Percentiles rank a stretch among this genome's conserved stretches.
Evolutionary conservation across 2,797 vertebrate species (phyloP).

Genomic region (Falco berigora): DNA sequence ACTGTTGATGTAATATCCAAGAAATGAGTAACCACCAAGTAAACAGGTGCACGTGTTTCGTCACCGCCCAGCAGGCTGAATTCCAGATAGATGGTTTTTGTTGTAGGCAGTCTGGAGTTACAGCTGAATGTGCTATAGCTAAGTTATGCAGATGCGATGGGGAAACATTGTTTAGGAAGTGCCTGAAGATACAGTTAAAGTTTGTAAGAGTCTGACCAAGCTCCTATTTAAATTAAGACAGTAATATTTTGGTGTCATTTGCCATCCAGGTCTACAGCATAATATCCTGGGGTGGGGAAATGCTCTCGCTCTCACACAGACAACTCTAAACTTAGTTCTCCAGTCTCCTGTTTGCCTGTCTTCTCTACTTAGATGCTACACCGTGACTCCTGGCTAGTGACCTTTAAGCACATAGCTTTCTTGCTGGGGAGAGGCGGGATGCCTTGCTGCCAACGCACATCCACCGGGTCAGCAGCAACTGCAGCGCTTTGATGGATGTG

Average conservation of each 20-base stretch:
- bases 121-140: not conserved
- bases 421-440: not conserved
- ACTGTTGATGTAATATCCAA: not conserved
- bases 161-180: not conserved
- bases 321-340: not conserved
- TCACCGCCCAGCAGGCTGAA: not conserved
- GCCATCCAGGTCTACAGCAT: not conserved
- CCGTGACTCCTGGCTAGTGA: not conserved
- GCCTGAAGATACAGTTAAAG: not conserved
- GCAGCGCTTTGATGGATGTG: not conserved
- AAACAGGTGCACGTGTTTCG: not conserved
- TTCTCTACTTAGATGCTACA: not conserved
- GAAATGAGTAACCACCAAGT: not conserved
- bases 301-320: rapidly evolving
- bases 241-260: not conserved
- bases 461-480: not conserved
- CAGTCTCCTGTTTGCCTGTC: not conserved
- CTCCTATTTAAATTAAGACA: not conserved
- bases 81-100: not conserved
- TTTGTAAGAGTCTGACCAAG: not conserved
- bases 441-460: not conserved
- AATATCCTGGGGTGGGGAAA: not conserved
- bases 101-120: not conserved
- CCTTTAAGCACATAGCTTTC: not conserved
- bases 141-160: not conserved